A percentile compares a stretch with the other conserved stretches of the same genome.
phyloP scores from a whole-genome alignment of 2,113 vertebrate species.

The Chlorocebus sabaeus region DNA sequence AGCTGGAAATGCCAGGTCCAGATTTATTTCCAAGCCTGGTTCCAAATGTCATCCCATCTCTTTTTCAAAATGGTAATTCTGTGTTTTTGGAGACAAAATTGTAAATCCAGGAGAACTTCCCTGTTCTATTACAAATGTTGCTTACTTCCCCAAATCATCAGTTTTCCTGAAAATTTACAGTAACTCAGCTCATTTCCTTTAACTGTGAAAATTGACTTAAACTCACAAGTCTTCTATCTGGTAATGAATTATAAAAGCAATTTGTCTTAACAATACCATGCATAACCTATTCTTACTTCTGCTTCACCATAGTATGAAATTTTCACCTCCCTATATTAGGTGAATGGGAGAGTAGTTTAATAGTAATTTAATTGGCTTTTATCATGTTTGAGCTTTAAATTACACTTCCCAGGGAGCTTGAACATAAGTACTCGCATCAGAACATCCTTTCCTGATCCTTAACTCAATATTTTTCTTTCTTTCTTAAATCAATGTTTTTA shows the following conservation, averaged over 20 bases:
- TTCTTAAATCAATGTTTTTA: neutral
- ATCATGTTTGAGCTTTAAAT: neutral
- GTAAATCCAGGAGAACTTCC: neutral
- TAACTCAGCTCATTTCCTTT: neutral
- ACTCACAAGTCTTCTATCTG: neutral
- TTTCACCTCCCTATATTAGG: neutral
- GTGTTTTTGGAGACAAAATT: neutral
- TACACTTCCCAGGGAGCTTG: neutral
- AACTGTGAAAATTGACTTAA: neutral
- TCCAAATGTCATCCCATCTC: neutral
- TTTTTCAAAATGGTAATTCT: neutral
- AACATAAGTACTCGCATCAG: neutral
- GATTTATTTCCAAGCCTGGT: neutral
- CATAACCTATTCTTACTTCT: neutral
- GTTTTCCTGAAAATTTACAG: neutral
- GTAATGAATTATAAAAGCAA: neutral
- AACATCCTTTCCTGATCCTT: neutral
- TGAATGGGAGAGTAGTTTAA: neutral
- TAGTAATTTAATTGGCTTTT: neutral
- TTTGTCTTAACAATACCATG: neutral
- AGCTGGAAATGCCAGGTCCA: neutral
- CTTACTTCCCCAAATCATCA: neutral
- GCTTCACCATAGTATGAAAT: neutral
- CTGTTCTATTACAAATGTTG: neutral
- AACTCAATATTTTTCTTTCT: neutral